These are phyloP conservation scores for Horisme vitalbata DNA, from an alignment of 2,888 invertebrate genomes.

Conservation along the genomic window DNA sequence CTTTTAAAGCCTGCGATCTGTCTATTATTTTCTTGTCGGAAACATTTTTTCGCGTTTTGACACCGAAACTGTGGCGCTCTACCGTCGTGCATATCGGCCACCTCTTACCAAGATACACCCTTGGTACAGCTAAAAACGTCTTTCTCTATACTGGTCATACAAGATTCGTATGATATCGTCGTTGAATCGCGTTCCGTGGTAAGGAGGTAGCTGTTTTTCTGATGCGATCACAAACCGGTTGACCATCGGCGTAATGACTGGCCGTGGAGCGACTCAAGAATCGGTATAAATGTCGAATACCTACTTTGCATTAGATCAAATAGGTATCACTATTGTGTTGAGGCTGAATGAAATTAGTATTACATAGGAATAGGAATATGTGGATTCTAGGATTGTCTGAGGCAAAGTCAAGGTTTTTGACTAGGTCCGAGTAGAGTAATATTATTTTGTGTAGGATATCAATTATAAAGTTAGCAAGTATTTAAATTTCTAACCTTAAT, in stretches of 20 bases:
- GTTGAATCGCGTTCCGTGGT: constrained; percentile 48
- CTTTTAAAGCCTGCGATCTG: no score
- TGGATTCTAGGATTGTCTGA: constrained; percentile 25
- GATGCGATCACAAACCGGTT: constrained; percentile 80
- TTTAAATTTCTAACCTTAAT: no score
- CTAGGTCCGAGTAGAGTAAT: constrained; percentile 3
- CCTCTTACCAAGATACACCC: constrained; percentile 53
- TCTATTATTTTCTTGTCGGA: no score
- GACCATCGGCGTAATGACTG: constrained; percentile 73
- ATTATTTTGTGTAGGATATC: no score
- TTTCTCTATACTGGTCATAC: constrained; percentile 11
- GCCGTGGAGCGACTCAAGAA: constrained; percentile 50
- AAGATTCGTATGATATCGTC: constrained; percentile 13
- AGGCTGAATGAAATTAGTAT: constrained; percentile 35
- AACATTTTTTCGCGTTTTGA: constrained; percentile 61
- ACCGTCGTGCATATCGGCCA: constrained; percentile 61
- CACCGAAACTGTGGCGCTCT: constrained; percentile 68
- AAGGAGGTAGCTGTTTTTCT: constrained; percentile 74
- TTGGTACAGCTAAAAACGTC: constrained; percentile 16
- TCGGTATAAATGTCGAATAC: constrained; percentile 64
- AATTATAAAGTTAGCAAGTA: no score
- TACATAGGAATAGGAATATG: constrained; percentile 29
- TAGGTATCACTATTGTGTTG: constrained; percentile 41
- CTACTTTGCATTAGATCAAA: constrained; percentile 68
- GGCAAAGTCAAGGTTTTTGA: constrained; percentile 25